Evolutionary conservation across 2,888 invertebrate species (phyloP).

Genomic region (Drosophila kuntzei): DNA sequence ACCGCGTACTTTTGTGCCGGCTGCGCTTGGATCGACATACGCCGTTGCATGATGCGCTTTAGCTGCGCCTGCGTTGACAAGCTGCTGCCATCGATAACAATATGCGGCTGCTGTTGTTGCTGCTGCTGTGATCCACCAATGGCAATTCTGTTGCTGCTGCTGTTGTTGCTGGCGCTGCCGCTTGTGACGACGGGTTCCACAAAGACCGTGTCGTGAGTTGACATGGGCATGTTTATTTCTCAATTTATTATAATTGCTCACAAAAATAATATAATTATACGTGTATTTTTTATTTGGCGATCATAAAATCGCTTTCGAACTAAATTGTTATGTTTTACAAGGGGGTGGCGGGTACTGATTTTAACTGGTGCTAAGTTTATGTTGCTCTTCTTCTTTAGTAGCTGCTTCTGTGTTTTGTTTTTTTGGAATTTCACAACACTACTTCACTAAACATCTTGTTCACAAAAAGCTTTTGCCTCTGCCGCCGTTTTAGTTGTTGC

Average conservation of each 20-base stretch:
- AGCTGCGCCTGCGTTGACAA: slow-evolving; percentile 71
- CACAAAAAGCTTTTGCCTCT: slow-evolving; percentile 50
- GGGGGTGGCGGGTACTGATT: slow-evolving; percentile 20
- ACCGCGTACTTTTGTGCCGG: slow-evolving; percentile 67
- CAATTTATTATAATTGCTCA: slow-evolving; percentile 29
- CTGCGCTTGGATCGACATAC: slow-evolving; percentile 68
- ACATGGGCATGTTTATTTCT: slow-evolving; percentile 67
- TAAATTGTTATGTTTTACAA: slow-evolving; percentile 30
- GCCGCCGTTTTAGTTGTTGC: slow-evolving; percentile 50
- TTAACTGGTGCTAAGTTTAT: slow-evolving; percentile 61
- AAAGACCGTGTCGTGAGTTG: slow-evolving; percentile 72
- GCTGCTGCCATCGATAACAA: slow-evolving; percentile 71
- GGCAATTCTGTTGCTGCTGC: slow-evolving; percentile 38
- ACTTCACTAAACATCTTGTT: slow-evolving; percentile 54
- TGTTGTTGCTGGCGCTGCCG: slow-evolving; percentile 45
- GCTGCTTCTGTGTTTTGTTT: slow-evolving; percentile 42
- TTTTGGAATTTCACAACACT: slow-evolving; percentile 75
- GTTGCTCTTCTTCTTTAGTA: slow-evolving; percentile 50
- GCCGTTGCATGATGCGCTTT: slow-evolving; percentile 73
- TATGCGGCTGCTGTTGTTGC: slow-evolving; percentile 62
- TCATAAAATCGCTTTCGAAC: slow-evolving; percentile 29
- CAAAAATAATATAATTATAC: slow-evolving; percentile 32
- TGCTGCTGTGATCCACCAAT: slow-evolving; percentile 43
- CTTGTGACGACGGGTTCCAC: slow-evolving; percentile 70
- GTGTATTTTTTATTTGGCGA: slow-evolving; percentile 23